Percentiles rank a stretch among this genome's conserved stretches.
These are phyloP conservation scores for Aphaenogaster rudis DNA, from an alignment of 1,140 invertebrate species.

Conservation along the genomic window DNA sequence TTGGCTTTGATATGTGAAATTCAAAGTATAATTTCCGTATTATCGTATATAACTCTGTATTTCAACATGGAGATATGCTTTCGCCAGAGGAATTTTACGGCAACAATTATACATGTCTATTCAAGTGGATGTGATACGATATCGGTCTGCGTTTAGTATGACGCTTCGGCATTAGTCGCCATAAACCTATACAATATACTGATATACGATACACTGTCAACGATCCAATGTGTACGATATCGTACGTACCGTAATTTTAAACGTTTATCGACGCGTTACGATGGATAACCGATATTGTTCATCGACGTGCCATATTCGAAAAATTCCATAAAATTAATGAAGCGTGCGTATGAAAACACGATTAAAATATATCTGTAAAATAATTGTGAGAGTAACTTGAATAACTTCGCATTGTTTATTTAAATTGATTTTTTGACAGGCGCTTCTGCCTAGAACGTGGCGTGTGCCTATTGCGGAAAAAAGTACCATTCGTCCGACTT, in stretches of 20 bases:
- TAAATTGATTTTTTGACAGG: not conserved
- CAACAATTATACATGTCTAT: slow-evolving; percentile 37
- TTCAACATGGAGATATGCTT: slow-evolving; percentile 13
- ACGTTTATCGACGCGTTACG: slow-evolving; percentile 46
- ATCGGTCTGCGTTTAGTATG: slow-evolving; percentile 30
- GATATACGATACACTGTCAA: slow-evolving; percentile 51
- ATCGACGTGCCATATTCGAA: slow-evolving; percentile 23
- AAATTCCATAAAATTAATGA: slow-evolving; percentile 54
- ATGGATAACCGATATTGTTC: slow-evolving; percentile 38
- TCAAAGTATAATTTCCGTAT: slow-evolving; percentile 1
- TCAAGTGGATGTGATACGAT: slow-evolving; percentile 45
- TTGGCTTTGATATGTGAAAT: not conserved
- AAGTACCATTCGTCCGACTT: slow-evolving; percentile 22
- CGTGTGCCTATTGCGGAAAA: not conserved
- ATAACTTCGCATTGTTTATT: not conserved
- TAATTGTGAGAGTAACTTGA: slow-evolving; percentile 1
- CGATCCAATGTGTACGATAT: slow-evolving; percentile 26
- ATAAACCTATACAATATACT: slow-evolving; percentile 47
- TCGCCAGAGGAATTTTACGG: slow-evolving; percentile 36
- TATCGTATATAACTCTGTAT: not conserved
- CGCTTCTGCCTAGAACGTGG: not conserved
- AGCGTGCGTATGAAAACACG: not conserved
- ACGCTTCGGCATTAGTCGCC: slow-evolving; percentile 30
- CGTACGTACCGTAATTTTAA: slow-evolving; percentile 43
- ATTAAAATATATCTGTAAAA: not conserved